Base-by-base conservation (phyloP, 1,140 invertebrate genomes). In the Grapholita molesta region DNA sequence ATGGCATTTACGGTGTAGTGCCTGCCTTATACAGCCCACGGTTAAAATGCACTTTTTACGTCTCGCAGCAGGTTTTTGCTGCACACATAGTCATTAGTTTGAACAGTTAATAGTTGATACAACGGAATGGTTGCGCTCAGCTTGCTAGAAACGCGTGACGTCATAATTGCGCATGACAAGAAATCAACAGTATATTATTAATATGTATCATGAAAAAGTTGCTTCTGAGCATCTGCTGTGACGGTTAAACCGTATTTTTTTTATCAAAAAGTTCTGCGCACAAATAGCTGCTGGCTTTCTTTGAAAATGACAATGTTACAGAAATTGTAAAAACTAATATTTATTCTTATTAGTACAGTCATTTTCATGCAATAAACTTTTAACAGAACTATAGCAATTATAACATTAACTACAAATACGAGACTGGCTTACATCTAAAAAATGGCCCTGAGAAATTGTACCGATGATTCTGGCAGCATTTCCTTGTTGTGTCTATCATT, bases 1-100 rank as follows among this genome's bases (percentile, higher is more conserved):
- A 80, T 90, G 87, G 88, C 83, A 90, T 90, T 90, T 88, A 90
- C 88, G 88, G 81, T 84, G 75, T 74, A 80, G 70, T 88, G 80
- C 61, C 30, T 71, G 70, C 82, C 75, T 70, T 84, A 82, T 79
- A 86, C 82, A 80, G 81, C 69, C 25, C 24, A 73, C 25, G 67
- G 72, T 79, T 77, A 48, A 73, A 79, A 84, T 86, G 83, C 80
- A 79, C 75, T 86, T 85, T 87, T 85, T 86, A 73, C 69, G 66
- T 2, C 42, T 18, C 73, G 68, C 74, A 70, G 64, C 66, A 65
- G 57, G 65, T 73, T 77, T 76, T 74, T 77, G 52, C 74, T 8
- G 42, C 42, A 65, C 65, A 69, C 64, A 68, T 30, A 18, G 68
- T 71, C 70, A 67, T 74, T 74, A 74, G 69, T 72, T 65, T 66